Evolutionary conservation across 2,113 vertebrate species (phyloP), one percentile per base, ranked within the genome.

Genomic region (Cyprinus carpio): DNA sequence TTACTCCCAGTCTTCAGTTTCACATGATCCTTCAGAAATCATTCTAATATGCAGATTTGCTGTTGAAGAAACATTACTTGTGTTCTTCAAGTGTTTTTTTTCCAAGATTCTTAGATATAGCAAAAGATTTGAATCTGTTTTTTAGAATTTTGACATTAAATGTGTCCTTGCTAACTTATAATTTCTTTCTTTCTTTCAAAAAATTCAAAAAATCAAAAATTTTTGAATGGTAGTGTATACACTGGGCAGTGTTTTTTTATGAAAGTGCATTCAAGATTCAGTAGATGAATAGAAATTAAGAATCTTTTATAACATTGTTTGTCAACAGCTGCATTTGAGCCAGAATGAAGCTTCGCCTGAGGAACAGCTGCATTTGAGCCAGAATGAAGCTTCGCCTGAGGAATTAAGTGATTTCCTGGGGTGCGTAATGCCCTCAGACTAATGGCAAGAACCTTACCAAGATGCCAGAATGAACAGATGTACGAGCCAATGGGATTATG

Each of bases 401-500:
- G 75, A 77, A 31, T 58, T 77, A 75, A 31, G 56, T 8, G 77
- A 62, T 79, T 62, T 79, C 56, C 54, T 79, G 23, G 10, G 23
- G 56, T 58, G 34, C 13, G 23, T 58, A 27, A 71, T 11, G 12
- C 31, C 37, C 31, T 67, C 29, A 29, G 62, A 46, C 10, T 67
- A 60, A 34, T 20, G 11, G 27, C 74, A 75, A 69, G 20, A 13
- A 62, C 75, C 43, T 77, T 25, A 76, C 23, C 27, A 49, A 54
- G 27, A 84, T 56, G 74, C 58, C 83, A 84, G 27, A 84, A 78
- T 25, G 62, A 40, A 60, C 74, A 58, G 37, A 65, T 25, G 81
- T 25, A 65, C 13, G 43, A 84, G 74, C 74, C 74, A 86, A 87
- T 77, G 49, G 46, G 86, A 79, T 87, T 79, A 87, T 60, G 15